Percentiles rank a stretch among this genome's conserved stretches.
These are phyloP conservation scores for Napeogenes inachia DNA, from an alignment of 2,888 invertebrate species.

Conservation along the genomic window DNA sequence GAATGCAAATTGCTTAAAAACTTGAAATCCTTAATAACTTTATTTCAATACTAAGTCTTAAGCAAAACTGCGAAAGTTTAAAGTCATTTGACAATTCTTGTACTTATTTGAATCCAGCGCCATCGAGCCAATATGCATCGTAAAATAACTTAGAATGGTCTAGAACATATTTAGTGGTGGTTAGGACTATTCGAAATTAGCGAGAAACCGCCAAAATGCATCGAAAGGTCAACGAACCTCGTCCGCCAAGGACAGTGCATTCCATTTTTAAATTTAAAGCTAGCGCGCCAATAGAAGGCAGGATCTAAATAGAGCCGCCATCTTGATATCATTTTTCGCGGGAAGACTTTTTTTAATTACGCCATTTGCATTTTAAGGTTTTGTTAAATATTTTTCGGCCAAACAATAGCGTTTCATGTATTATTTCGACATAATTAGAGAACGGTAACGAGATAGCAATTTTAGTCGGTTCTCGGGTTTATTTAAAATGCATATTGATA, in stretches of 20 bases:
- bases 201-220: slow-evolving; percentile 73
- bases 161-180: slow-evolving; percentile 39
- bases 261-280: slow-evolving; percentile 75
- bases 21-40: slow-evolving; percentile 25
- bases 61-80: slow-evolving; percentile 32
- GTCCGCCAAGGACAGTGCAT: slow-evolving; percentile 75
- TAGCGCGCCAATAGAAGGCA: slow-evolving; percentile 75
- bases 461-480: neutral
- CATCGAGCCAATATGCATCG: slow-evolving; percentile 41
- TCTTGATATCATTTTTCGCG: slow-evolving; percentile 69
- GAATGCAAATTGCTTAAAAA: slow-evolving; percentile 27
- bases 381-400: slow-evolving; percentile 52
- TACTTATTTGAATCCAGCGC: slow-evolving; percentile 33
- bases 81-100: slow-evolving; percentile 32
- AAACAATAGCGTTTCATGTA: slow-evolving; percentile 64
- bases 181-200: slow-evolving; percentile 52
- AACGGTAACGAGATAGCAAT: slow-evolving; percentile 44
- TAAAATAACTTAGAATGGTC: slow-evolving; percentile 40
- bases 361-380: slow-evolving; percentile 53
- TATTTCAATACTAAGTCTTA: slow-evolving; percentile 31
- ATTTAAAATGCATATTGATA: slow-evolving; percentile 10
- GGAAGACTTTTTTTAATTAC: slow-evolving; percentile 57
- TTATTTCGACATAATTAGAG: slow-evolving; percentile 71
- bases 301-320: slow-evolving; percentile 75
- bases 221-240: slow-evolving; percentile 74